phyloP scores from a whole-genome alignment of 1,140 invertebrate species.

The Heliconius nattereri region DNA sequence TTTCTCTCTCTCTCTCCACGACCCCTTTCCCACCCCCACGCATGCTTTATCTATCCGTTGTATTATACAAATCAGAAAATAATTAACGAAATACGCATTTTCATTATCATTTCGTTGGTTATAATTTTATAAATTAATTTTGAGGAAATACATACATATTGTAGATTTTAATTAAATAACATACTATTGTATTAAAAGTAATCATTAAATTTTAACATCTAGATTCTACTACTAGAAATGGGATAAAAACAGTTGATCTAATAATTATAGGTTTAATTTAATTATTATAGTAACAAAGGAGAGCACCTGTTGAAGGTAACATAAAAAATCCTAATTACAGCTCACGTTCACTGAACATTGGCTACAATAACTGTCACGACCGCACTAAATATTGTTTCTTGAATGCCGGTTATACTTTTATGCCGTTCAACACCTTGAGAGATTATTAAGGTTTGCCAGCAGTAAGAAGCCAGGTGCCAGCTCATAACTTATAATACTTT shows the following conservation, averaged over 20 bases:
- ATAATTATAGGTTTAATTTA: neutral
- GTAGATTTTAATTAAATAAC: neutral
- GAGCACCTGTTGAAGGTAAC: slow-evolving; percentile 38
- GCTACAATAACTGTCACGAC: slow-evolving; percentile 70
- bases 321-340: slow-evolving; percentile 65
- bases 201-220: too few species aligned
- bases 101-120: too few species aligned
- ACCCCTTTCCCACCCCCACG: slow-evolving; percentile 19
- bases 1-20: slow-evolving; percentile 26
- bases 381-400: slow-evolving; percentile 78
- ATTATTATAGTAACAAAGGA: neutral
- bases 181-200: too few species aligned
- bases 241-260: neutral
- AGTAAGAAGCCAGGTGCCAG: slow-evolving; percentile 41
- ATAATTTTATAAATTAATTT: too few species aligned
- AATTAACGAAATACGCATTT: neutral
- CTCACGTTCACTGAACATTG: slow-evolving; percentile 74
- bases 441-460: slow-evolving; percentile 8
- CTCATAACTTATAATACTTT: slow-evolving; percentile 44
- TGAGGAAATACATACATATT: too few species aligned
- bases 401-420: slow-evolving; percentile 42
- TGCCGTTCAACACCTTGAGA: slow-evolving; percentile 43
- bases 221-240: neutral
- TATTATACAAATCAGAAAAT: slow-evolving; percentile 5
- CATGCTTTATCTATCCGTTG: neutral